These are phyloP conservation scores for Sebastes ruberrimus DNA, from an alignment of 2,797 vertebrate genomes.

Conservation along the genomic window DNA sequence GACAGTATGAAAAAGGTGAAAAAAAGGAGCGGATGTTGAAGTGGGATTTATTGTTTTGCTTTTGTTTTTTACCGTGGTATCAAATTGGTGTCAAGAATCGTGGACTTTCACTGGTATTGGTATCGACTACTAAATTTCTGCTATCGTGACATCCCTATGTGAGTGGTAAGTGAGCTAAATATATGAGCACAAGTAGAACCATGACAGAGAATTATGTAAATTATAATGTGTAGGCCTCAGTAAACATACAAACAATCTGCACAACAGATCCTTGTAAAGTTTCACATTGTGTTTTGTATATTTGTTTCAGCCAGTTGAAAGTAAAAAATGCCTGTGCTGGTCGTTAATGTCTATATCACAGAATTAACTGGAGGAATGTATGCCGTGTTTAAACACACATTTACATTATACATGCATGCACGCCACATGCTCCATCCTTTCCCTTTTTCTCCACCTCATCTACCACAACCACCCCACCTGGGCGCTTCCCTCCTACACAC, in stretches of 20 bases:
- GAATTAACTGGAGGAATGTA: conserved; percentile 70
- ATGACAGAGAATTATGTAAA: neutral
- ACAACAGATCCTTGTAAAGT: neutral
- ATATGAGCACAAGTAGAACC: neutral
- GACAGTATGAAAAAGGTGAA: too few relatives aligned
- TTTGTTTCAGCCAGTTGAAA: neutral
- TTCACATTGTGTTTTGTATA: neutral
- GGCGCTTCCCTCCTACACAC: neutral
- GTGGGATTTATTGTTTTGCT: too few relatives aligned
- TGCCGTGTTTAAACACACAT: conserved; percentile 37
- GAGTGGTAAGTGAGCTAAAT: neutral
- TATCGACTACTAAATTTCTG: too few relatives aligned
- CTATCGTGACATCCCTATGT: neutral
- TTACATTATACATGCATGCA: conserved; percentile 17
- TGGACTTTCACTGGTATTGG: too few relatives aligned
- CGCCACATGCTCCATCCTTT: conserved; percentile 21
- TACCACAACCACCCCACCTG: conserved; percentile 29
- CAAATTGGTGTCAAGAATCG: too few relatives aligned
- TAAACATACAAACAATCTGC: conserved; percentile 16
- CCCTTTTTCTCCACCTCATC: conserved; percentile 5
- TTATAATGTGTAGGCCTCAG: neutral
- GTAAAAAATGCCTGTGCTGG: neutral
- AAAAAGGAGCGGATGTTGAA: too few relatives aligned
- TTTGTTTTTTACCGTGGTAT: too few relatives aligned
- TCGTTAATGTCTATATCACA: neutral